A percentile compares a stretch with the other conserved stretches of the same genome.
Conservation (phyloP, 2,888 invertebrate species). For the Linyphia triangularis region DNA sequence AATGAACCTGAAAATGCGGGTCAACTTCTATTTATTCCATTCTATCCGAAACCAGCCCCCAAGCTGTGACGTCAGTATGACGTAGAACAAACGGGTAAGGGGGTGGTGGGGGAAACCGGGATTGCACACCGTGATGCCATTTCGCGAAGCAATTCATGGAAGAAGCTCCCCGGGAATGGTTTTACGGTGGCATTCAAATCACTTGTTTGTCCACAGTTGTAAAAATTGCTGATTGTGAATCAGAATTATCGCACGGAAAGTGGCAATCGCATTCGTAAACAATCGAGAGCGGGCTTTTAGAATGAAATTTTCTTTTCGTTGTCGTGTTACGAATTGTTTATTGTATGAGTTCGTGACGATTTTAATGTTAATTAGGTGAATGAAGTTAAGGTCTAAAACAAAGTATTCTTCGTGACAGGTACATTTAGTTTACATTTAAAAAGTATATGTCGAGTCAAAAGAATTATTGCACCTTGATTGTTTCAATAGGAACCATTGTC, state of each 20-base stretch:
- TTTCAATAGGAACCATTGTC: no score
- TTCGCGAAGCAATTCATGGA: not conserved
- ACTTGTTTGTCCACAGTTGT: not conserved
- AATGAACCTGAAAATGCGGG: not conserved
- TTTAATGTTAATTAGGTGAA: no score
- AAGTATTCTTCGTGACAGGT: no score
- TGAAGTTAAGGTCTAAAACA: no score
- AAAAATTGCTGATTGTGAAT: not conserved
- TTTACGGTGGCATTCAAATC: not conserved
- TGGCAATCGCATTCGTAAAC: not conserved
- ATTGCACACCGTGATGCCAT: not conserved
- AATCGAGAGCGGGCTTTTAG: not conserved
- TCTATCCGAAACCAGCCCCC: constrained; percentile 1
- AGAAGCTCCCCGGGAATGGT: not conserved
- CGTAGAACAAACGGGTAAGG: no score
- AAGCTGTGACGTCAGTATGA: constrained; percentile 30
- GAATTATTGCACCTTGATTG: no score
- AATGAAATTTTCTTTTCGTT: not conserved
- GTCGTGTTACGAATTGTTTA: not conserved
- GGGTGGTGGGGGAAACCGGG: not conserved
- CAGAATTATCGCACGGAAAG: not conserved
- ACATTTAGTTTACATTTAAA: no score
- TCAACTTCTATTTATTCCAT: constrained; percentile 27
- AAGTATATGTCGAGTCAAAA: no score
- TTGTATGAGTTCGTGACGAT: not conserved